Conservation (phyloP, 2,888 invertebrate genomes). For the Opisthograptis luteolata region DNA sequence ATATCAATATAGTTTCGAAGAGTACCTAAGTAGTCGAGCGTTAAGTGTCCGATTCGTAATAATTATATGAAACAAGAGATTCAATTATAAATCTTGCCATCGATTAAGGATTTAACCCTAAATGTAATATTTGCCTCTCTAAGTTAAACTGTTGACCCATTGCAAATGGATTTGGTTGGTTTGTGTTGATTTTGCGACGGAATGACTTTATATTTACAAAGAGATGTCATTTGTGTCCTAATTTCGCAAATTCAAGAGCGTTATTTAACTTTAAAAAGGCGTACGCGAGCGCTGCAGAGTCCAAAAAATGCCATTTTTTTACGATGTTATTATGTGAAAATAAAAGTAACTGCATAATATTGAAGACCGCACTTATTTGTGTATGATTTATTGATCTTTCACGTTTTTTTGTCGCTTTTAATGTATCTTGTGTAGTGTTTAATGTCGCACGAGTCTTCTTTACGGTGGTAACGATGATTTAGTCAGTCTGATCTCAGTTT, state of each 20-base stretch:
- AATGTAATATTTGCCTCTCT: slow-evolving; percentile 45
- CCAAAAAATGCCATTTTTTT: slow-evolving; percentile 50
- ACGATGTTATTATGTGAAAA: slow-evolving; percentile 37
- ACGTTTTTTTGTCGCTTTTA: slow-evolving; percentile 38
- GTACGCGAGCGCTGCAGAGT: slow-evolving; percentile 34
- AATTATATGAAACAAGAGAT: slow-evolving; percentile 33
- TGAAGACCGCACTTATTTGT: slow-evolving; percentile 39
- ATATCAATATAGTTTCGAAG: background rate
- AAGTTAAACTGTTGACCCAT: slow-evolving; percentile 19
- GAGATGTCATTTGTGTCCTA: slow-evolving; percentile 7
- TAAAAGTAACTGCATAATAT: slow-evolving; percentile 49
- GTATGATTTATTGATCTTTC: slow-evolving; percentile 30
- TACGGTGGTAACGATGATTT: slow-evolving; percentile 64
- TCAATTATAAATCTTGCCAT: slow-evolving; percentile 60
- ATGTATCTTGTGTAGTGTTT: slow-evolving; percentile 21
- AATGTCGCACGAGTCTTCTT: slow-evolving; percentile 42
- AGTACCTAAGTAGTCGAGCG: no score
- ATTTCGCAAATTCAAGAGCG: background rate
- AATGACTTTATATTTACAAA: slow-evolving; percentile 18
- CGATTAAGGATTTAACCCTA: slow-evolving; percentile 41
- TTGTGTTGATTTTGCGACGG: slow-evolving; percentile 4
- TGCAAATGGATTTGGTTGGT: slow-evolving; percentile 10
- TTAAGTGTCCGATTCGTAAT: slow-evolving; percentile 3
- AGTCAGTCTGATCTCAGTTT: slow-evolving; percentile 63
- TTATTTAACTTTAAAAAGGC: slow-evolving; percentile 5